Base-by-base conservation (phyloP, 2,888 invertebrate genomes). In the Cryptus viduatorius region DNA sequence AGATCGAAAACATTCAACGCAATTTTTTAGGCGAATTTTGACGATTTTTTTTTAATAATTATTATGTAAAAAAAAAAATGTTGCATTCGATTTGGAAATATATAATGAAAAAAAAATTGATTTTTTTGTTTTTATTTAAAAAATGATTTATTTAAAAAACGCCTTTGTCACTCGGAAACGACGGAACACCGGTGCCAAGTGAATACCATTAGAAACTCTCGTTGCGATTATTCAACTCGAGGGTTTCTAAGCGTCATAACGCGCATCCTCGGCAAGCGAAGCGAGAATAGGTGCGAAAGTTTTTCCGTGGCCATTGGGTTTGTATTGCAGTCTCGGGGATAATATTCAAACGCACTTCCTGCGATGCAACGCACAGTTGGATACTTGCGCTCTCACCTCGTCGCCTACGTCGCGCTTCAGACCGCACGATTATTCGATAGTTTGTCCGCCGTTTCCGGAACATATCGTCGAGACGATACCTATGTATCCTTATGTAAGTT, bases 211-310 rank as follows among this genome's bases (percentile, higher is more conserved):
- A 31, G 61, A 73, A 61, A 73, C 73, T 73, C 44, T 72, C 72
- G 59, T 72, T 72, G 73, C 46, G 29, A 61, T 73, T 73, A 73
- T 61, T 61, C 44, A 56, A 24, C 73, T 46, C 46, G 61, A 61
- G 73, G 12, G 73, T 73, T 73, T 61, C 61, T 46, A n/a, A 73
- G 73, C 73, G n/a, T 31, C 31, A 12, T 8, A 29, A 31, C 44
- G 56, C 46, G 56, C 42, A 29, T 59, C 59, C 12, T 4, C 14
- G 42, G 46, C 69, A 19, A 75, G 31, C 53, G 31, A 16, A 79
- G 64, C 69, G 83, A 79, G 75, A 83, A 69, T 79, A 75, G 79
- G 29, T 76, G 76, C 71, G 79, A 79, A 83, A 83, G 79, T 79
- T 71, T 79, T 37, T 46, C 76, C 24, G 44, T 65, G 68, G 24